Conservation (phyloP, 2,888 invertebrate species). For the Eupithecia subfuscata region DNA sequence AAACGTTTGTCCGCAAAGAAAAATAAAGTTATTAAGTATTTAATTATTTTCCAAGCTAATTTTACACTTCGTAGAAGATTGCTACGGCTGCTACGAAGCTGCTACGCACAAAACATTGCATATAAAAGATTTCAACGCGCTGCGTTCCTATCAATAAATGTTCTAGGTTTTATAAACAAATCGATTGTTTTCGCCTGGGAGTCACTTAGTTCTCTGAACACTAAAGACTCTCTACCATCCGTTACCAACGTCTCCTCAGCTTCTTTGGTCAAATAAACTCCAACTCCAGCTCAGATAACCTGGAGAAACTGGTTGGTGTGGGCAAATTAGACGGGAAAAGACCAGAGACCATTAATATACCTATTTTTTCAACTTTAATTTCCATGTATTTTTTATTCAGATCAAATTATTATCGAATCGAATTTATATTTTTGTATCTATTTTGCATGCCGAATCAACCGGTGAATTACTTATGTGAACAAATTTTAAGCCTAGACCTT, state of each 20-base stretch:
- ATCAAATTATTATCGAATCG: too few species aligned
- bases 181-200: neutral
- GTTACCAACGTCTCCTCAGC: neutral
- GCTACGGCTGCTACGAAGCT: slow-evolving; percentile 21
- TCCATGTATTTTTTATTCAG: too few species aligned
- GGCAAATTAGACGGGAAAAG: neutral
- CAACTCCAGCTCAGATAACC: neutral
- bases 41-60: neutral
- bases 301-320: neutral
- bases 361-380: too few species aligned
- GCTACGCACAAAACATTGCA: neutral
- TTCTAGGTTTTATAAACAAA: neutral
- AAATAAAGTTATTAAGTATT: neutral
- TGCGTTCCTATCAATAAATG: neutral
- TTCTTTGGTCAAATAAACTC: neutral
- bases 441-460: too few species aligned
- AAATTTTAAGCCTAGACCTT: too few species aligned
- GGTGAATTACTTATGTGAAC: too few species aligned
- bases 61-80: slow-evolving; percentile 13
- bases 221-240: too few species aligned
- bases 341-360: too few species aligned
- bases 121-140: slow-evolving; percentile 58
- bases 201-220: neutral
- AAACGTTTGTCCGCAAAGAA: neutral
- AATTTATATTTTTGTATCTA: too few species aligned